Evolutionary conservation across 2,888 invertebrate genomes (phyloP).

Genomic region (Omphaloscelis lunosa): DNA sequence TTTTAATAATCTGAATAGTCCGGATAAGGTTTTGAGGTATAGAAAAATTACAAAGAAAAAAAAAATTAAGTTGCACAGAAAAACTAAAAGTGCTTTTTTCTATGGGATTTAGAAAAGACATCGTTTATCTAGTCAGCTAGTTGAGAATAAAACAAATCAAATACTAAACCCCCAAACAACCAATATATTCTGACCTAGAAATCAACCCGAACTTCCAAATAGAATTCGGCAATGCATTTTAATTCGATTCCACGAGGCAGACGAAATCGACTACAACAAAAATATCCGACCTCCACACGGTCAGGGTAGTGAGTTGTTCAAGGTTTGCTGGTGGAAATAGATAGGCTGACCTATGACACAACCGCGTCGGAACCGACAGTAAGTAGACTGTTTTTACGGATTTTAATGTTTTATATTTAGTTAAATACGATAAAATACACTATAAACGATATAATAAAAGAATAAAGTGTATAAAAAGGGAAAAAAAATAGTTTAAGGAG

Average conservation of each 20-base stretch:
- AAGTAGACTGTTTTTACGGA: background rate
- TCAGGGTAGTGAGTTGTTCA: conserved; percentile 47
- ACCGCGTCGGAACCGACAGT: conserved; percentile 11
- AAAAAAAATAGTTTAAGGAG: background rate
- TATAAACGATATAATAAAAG: too few species aligned
- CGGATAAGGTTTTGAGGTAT: background rate
- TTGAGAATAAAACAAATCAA: background rate
- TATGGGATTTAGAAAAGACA: background rate
- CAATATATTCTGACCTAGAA: background rate
- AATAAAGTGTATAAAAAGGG: too few species aligned
- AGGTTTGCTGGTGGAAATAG: conserved; percentile 52
- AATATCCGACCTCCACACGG: conserved; percentile 54
- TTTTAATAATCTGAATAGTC: too few species aligned
- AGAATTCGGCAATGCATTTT: conserved; percentile 15
- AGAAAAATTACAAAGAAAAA: too few species aligned
- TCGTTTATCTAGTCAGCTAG: background rate
- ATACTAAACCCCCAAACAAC: background rate
- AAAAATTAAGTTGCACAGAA: background rate
- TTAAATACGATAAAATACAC: too few species aligned
- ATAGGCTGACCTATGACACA: conserved; percentile 12
- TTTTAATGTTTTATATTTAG: too few species aligned
- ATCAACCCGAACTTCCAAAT: background rate
- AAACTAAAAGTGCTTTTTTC: background rate
- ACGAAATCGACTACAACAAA: conserved; percentile 33
- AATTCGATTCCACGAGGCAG: conserved; percentile 31